phyloP scores from a whole-genome alignment of 2,888 invertebrate genomes.

The Meta bourneti region DNA sequence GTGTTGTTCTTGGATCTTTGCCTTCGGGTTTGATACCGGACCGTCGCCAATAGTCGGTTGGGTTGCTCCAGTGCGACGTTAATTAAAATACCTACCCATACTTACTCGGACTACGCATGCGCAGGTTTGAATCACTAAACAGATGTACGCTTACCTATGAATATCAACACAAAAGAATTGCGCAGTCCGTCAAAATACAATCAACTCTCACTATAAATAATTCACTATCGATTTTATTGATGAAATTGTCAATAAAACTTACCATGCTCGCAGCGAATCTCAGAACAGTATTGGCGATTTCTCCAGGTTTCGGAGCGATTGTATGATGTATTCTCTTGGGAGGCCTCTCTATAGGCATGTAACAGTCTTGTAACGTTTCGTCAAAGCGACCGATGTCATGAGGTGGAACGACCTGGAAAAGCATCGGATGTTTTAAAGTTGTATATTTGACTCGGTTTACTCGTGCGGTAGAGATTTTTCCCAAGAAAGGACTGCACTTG shows the following conservation, averaged over 20 bases:
- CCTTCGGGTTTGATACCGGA: too few species aligned
- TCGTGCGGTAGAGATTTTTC: neutral
- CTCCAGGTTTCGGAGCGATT: neutral
- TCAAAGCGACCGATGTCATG: slow-evolving; percentile 10
- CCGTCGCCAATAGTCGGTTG: too few species aligned
- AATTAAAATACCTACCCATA: too few species aligned
- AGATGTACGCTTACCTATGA: too few species aligned
- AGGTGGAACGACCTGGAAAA: slow-evolving; percentile 20
- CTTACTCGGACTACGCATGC: too few species aligned
- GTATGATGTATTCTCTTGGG: neutral
- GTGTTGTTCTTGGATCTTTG: too few species aligned
- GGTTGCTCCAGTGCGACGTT: too few species aligned
- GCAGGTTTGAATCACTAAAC: too few species aligned
- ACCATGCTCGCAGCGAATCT: slow-evolving; percentile 52
- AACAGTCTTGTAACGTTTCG: slow-evolving; percentile 43
- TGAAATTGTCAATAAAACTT: neutral
- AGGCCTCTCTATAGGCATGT: neutral
- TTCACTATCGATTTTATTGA: neutral
- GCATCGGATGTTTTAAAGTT: neutral
- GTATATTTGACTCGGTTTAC: neutral
- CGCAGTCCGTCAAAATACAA: too few species aligned
- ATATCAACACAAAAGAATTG: too few species aligned
- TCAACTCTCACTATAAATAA: too few species aligned
- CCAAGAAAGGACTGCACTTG: neutral
- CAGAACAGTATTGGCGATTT: slow-evolving; percentile 8